Evolutionary conservation across 2,113 vertebrate genomes (phyloP), one percentile per base, ranked within the genome.

Genomic region (Chinchilla lanigera): DNA sequence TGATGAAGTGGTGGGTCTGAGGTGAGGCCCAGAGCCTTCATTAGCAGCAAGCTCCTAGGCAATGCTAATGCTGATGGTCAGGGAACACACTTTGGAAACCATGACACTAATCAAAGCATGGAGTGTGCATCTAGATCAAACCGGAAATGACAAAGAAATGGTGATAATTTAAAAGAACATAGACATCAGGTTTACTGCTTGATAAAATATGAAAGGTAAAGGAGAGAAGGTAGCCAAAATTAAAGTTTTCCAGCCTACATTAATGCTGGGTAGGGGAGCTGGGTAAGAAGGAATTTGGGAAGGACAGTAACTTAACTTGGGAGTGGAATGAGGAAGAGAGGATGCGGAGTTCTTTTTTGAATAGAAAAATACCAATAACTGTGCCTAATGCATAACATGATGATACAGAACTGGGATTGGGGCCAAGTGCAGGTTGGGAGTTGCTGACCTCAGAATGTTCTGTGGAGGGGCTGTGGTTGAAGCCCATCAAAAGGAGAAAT

Each of bases 121-220:
- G 38, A 56, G 41, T 54, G 80, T 28, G 22, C 10, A 35, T 56
- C 38, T 88, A 69, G 30, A 14, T 85, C 6, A 35, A 54, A 67
- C 33, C 12, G 56, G 56, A 86, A 83, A 67, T n/a, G n/a, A 82
- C 33, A 77, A 52, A 83, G 58, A 92, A 96, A 71, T 61, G 26
- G 35, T 20, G 67, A 44, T 63, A 4, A 89, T 84, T 94, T 83
- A 41, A 77, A 60, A 89, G 61, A 78, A 91, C 73, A 95, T 67
- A 89, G 3, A 52, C 47, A 24, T 84, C 33, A 67, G 61, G 22
- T 65, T 67, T 77, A 58, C 14, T 47, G n/a, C 78, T 84, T 86
- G 30, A 56, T 75, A 65, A 61, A 65, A 60, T 94, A 41, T 73
- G 26, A 67, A 13, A 41, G 38, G 33, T 73, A 56, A 52, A n/a